A percentile compares a stretch with the other conserved stretches of the same genome.
These are phyloP conservation scores for Cantharis rufa DNA, from an alignment of 2,888 invertebrate species.

Conservation along the genomic window DNA sequence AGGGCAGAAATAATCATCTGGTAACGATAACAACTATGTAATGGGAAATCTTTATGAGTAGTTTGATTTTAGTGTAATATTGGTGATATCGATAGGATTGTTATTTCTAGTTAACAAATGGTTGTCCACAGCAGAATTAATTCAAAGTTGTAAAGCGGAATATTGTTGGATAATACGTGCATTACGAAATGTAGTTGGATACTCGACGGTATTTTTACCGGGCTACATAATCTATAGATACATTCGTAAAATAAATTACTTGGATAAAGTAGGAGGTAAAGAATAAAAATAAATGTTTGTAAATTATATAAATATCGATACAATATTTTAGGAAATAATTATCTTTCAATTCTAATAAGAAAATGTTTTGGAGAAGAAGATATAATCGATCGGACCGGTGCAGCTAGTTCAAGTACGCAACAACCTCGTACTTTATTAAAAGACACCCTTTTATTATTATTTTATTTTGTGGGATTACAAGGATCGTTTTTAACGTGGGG, in stretches of 20 bases:
- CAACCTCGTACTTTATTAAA: slow-evolving; percentile 59
- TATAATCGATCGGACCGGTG: slow-evolving; percentile 51
- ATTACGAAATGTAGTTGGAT: slow-evolving; percentile 81
- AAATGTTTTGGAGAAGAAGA: slow-evolving; percentile 62
- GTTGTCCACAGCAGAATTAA: slow-evolving; percentile 46
- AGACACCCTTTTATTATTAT: slow-evolving; percentile 65
- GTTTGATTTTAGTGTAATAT: slow-evolving; percentile 39
- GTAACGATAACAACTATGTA: neutral
- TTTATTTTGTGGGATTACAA: slow-evolving; percentile 89
- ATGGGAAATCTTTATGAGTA: neutral
- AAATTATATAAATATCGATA: neutral
- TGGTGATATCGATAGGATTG: slow-evolving; percentile 54
- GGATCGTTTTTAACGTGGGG: slow-evolving; percentile 94
- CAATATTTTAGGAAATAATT: slow-evolving; percentile 18
- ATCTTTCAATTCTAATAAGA: slow-evolving; percentile 48
- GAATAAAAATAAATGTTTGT: neutral
- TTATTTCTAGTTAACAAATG: slow-evolving; percentile 54
- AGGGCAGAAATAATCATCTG: slow-evolving; percentile 54
- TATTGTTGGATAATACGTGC: slow-evolving; percentile 79
- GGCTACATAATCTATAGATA: slow-evolving; percentile 83
- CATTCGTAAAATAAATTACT: slow-evolving; percentile 74
- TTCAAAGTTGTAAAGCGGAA: slow-evolving; percentile 57
- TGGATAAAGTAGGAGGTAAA: slow-evolving; percentile 69
- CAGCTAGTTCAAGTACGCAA: slow-evolving; percentile 44
- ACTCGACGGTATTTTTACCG: slow-evolving; percentile 85